Evolutionary conservation across 1,140 invertebrate species (phyloP), one percentile per base, ranked within the genome.

Genomic region (Cryptotermes secundus): DNA sequence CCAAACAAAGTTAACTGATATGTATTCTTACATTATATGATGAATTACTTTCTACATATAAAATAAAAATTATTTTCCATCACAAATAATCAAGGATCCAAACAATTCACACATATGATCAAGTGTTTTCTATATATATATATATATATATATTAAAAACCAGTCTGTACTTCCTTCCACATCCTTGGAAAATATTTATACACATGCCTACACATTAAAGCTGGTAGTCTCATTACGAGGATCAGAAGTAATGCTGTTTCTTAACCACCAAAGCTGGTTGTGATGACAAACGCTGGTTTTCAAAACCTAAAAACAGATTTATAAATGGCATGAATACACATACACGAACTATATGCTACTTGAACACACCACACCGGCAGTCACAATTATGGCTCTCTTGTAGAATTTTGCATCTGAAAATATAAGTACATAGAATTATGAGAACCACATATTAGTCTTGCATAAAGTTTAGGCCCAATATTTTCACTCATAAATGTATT

Each of bases 171-270:
- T 72, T 72, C 59, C 59, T 3, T 59, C 53, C 26, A 72, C 2
- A n/a, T 72, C 26, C 26, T n/a, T 26, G 26, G 59, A 14, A 72
- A 31, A n/a, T 72, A 72, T 72, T 72, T 72, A n/a, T n/a, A n/a
- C 59, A 31, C 26, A 72, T 72, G 59, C 3, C 10, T 7, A 31
- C 59, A 72, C 59, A 72, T 72, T 31, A 72, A 72, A n/a, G n/a
- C n/a, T 72, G n/a, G 26, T 16, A 49, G 45, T 49, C 45, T 19
- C 45, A 49, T 3, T 49, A 19, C 16, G 16, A 49, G 45, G 45
- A 72, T 82, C 19, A 82, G 26, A 82, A 82, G 38, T 82, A 82
- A 42, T 82, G 81, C n/a, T 82, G 81, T 45, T 82, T 82, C 49
- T 82, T 82, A 7, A 53, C 19, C 34, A 45, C 22, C 22, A 26